Evolutionary conservation across 2,113 vertebrate species (phyloP).

Genomic region (Tor tambroides): DNA sequence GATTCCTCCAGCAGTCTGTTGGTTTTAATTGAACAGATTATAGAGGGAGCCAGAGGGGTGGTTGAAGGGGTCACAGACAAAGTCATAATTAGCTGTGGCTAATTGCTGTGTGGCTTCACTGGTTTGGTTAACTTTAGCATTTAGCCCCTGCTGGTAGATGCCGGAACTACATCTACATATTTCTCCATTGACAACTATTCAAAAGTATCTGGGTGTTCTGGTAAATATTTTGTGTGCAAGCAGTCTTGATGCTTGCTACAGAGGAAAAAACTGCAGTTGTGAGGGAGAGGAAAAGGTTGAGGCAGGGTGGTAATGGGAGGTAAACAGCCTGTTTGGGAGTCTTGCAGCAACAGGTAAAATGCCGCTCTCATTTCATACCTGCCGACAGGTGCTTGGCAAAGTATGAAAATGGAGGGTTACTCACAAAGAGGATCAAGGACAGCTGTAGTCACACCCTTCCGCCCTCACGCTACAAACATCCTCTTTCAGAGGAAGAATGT

Average conservation of each 20-base stretch:
- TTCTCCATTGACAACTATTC: neutral
- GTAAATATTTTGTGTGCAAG: neutral
- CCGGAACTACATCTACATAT: neutral
- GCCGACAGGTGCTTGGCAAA: constrained; percentile 77
- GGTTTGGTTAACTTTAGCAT: neutral
- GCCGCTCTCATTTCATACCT: constrained; percentile 70
- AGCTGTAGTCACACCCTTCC: constrained; percentile 44
- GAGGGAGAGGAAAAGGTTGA: neutral
- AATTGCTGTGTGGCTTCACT: neutral
- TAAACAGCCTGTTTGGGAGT: neutral
- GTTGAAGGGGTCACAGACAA: neutral
- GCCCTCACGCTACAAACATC: constrained; percentile 12
- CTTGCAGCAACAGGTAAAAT: constrained; percentile 47
- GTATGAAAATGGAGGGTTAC: constrained; percentile 53
- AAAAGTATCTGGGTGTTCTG: neutral
- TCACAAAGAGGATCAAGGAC: constrained; percentile 72
- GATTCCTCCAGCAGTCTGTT: constrained; percentile 13
- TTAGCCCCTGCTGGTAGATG: neutral
- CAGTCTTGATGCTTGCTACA: neutral
- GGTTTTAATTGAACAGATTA: constrained; percentile 1
- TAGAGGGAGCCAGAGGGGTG: neutral
- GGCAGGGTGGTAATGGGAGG: neutral
- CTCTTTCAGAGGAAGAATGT: neutral
- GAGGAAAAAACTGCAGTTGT: neutral
- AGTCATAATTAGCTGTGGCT: constrained; percentile 10